Base-by-base conservation (phyloP, 1,140 invertebrate genomes). In the Neodiprion lecontei region DNA sequence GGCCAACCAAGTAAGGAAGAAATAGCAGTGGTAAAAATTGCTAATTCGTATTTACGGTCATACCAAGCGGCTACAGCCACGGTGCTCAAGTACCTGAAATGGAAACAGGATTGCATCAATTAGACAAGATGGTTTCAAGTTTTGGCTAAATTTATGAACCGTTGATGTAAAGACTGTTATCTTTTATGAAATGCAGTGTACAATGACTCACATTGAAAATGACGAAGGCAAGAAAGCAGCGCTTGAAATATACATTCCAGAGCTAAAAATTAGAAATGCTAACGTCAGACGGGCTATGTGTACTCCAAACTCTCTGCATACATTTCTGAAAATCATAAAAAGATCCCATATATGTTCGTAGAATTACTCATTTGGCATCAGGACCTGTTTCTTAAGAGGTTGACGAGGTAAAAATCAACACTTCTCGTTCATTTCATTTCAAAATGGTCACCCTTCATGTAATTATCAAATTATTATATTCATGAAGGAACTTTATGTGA, bases 141-240 rank as follows among this genome's bases (percentile, higher is more conserved):
- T 48, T 28, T 76, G 3, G 61, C 75, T 75, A 70, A 48, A 48
- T 12, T 3, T 14, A 5, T 11, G n/a, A 48, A n/a, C 48, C 28
- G 5, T 40, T 4, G 28, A 40, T 40, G 28, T 40, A 40, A 2
- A 40, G 5, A 40, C 5, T 40, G 28, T 40, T 40, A 40, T 40
- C 1, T 40, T 40, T 40, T 3, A 40, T 40, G 28, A 40, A 40
- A 5, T 76, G 9, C 14, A 12, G 53, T 50, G 72, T 40, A 40
- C 5, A 65, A 61, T 61, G 53, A 91, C 89, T 78, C 92, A 94
- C 93, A 97, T 96, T 68, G 96, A 96, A 91, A 99, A 99, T 8
- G 95, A 94, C 1, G 97, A 98, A 0, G 98, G 98, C 50, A 99
- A 89, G 88, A 96, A 96, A 1, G 98, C 96, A 10, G 96, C 92